A percentile compares a stretch with the other conserved stretches of the same genome.
phyloP scores from a whole-genome alignment of 2,888 invertebrate species.

The Hirtodrosophila confusa region DNA sequence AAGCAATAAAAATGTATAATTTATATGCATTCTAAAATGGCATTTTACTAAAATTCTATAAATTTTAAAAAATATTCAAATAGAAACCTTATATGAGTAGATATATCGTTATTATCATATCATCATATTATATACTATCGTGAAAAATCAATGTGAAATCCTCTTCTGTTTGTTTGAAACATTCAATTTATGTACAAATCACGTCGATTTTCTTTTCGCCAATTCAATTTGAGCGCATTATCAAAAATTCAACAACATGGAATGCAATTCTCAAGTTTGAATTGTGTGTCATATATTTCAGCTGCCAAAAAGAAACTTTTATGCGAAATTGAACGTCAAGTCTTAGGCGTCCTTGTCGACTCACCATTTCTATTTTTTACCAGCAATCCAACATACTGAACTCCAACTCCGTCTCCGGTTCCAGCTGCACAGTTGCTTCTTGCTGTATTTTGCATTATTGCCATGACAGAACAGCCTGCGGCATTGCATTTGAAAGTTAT shows the following conservation, averaged over 20 bases:
- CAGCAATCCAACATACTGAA: constrained; percentile 3
- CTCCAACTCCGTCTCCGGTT: constrained; percentile 8
- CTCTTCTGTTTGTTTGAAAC: constrained; percentile 20
- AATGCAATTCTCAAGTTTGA: constrained; percentile 71
- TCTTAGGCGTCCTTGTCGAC: constrained; percentile 8
- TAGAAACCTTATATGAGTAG: too few species aligned
- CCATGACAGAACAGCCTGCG: constrained; percentile 72
- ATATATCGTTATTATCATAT: too few species aligned
- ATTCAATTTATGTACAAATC: constrained; percentile 6
- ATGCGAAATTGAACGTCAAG: constrained; percentile 76
- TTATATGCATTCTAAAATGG: too few species aligned
- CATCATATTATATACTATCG: too few species aligned
- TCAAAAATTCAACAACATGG: constrained; percentile 56
- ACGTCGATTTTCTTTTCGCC: constrained; percentile 12
- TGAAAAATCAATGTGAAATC: too few species aligned
- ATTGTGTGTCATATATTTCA: constrained; percentile 65
- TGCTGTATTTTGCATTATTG: constrained; percentile 74
- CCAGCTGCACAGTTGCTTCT: constrained; percentile 21
- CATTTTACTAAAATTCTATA: too few species aligned
- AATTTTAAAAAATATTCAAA: too few species aligned
- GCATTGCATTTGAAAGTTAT: constrained; percentile 78
- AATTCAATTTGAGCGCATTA: constrained; percentile 42
- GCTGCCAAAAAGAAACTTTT: constrained; percentile 64
- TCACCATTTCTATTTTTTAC: constrained; percentile 12
- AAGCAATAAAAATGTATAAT: too few species aligned